These are phyloP conservation scores for Leucoraja ocellata DNA, from an alignment of 2,797 vertebrate genomes.

Conservation along the genomic window DNA sequence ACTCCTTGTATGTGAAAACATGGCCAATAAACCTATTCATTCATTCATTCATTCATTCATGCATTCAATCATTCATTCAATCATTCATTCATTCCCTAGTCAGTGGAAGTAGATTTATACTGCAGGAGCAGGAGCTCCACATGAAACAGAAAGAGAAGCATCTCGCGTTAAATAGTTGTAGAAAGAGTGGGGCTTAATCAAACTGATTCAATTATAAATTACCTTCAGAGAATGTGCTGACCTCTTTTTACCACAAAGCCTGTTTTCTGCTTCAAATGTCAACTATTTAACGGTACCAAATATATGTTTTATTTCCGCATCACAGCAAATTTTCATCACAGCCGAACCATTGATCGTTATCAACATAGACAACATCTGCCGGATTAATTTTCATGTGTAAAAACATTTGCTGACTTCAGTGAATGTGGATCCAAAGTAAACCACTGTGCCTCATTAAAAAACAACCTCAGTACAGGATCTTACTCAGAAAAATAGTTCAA, in stretches of 20 bases:
- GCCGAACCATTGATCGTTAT: conserved; percentile 33
- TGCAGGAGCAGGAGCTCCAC: too few species aligned
- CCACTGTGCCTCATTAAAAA: conserved; percentile 15
- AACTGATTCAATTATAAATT: conserved; percentile 15
- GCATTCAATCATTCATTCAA: too few species aligned
- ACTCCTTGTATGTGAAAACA: too few species aligned
- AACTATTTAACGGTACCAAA: conserved; percentile 12
- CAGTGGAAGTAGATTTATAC: too few species aligned
- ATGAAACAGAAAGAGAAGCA: too few species aligned
- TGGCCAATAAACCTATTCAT: too few species aligned
- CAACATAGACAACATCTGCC: conserved; percentile 27
- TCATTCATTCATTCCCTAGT: too few species aligned
- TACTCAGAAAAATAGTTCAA: conserved; percentile 1
- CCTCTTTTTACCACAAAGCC: neutral
- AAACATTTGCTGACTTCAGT: conserved; percentile 34
- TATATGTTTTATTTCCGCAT: conserved; percentile 12
- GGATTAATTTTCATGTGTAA: conserved; percentile 32
- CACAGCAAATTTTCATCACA: conserved; percentile 22
- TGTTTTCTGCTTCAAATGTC: conserved; percentile 10
- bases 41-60: too few species aligned
- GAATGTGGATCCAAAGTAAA: conserved; percentile 31
- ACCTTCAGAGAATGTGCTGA: conserved; percentile 23
- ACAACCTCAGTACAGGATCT: neutral
- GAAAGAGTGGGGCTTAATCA: neutral
- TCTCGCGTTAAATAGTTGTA: neutral